These are phyloP conservation scores for Strigamia maritima DNA, from an alignment of 2,888 invertebrate species.

Conservation along the genomic window DNA sequence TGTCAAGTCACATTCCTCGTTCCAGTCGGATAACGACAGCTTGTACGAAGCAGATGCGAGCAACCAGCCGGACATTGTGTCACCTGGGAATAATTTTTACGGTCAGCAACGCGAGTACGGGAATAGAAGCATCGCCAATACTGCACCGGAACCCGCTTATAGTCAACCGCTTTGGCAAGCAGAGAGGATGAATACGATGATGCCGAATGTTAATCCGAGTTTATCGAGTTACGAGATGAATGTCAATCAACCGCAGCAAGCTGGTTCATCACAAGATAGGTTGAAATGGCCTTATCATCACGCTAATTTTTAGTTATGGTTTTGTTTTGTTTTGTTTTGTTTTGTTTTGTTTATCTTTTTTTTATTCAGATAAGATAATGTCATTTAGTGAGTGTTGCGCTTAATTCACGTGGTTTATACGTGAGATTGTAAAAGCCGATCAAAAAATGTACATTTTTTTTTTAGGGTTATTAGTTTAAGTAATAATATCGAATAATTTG, in stretches of 20 bases:
- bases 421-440: no score
- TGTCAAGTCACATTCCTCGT: background rate
- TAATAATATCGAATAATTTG: no score
- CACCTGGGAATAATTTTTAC: background rate
- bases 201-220: background rate
- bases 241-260: background rate
- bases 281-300: slow-evolving; percentile 2
- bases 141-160: background rate
- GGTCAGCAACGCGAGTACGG: background rate
- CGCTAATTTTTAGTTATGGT: background rate
- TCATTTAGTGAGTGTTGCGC: background rate
- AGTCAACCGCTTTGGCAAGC: background rate
- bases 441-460: no score
- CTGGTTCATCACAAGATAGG: background rate
- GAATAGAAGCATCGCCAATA: background rate
- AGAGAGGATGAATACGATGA: background rate
- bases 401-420: no score
- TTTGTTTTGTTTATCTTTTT: no score
- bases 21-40: background rate
- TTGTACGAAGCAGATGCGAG: background rate
- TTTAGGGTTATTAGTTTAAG: no score
- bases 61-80: background rate
- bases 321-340: no score
- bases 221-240: background rate
- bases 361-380: background rate